These are phyloP conservation scores for Haplochromis burtoni DNA, from an alignment of 2,113 vertebrate species.

Conservation along the genomic window DNA sequence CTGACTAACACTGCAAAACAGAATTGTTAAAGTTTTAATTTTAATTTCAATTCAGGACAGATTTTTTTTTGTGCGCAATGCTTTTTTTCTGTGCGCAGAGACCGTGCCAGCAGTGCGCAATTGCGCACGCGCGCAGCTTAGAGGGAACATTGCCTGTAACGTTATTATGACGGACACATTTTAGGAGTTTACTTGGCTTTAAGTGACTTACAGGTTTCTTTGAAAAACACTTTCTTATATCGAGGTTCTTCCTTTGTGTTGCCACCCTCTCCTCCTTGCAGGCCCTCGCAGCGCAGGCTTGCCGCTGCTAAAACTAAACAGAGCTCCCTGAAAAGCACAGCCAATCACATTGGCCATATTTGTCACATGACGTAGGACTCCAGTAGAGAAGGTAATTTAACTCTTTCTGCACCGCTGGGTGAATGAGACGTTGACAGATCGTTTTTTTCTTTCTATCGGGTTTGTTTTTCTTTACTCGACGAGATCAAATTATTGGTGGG, in stretches of 20 bases:
- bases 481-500: background rate
- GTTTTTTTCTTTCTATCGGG: rapidly evolving
- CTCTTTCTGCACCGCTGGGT: background rate
- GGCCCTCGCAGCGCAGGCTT: too few relatives aligned
- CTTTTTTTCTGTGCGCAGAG: too few relatives aligned
- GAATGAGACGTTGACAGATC: background rate
- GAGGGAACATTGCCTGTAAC: background rate
- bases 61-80: too few relatives aligned
- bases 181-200: background rate
- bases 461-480: rapidly evolving
- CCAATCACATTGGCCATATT: background rate
- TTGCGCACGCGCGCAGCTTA: background rate
- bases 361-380: background rate
- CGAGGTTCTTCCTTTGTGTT: background rate
- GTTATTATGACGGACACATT: background rate
- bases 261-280: rapidly evolving
- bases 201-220: background rate
- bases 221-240: background rate
- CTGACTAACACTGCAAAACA: too few relatives aligned
- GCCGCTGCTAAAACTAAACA: background rate
- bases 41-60: too few relatives aligned
- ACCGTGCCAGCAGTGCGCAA: background rate
- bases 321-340: rapidly evolving
- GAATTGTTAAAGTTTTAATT: too few relatives aligned
- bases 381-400: background rate